Base-by-base conservation (phyloP, 1,140 invertebrate genomes). In the Camponotus pennsylvanicus region DNA sequence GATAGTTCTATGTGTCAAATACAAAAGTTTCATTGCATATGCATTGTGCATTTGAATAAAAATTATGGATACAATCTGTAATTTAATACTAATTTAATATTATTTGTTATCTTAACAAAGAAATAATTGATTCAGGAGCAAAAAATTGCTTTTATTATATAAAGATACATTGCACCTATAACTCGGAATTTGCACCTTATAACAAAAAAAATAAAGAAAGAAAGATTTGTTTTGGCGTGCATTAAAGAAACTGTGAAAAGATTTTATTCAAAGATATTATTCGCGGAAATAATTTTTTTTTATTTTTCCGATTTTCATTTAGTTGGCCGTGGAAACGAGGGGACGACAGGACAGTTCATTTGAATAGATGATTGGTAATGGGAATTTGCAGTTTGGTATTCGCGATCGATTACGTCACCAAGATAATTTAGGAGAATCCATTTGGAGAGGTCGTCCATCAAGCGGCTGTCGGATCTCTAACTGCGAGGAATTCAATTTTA, bases 401-500 rank as follows among this genome's bases (percentile, higher is more conserved):
- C 49, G 40, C 69, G 27, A 83, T 75, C 70, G 69, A 83, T 83
- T 83, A 61, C 57, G 69, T 73, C 55, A 75, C 40, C 32, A 61
- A 73, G 57, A 61, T 83, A 75, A 61, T 75, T 57, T 73, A 45
- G 27, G 27, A 40, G 45, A 55, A 73, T 83, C 55, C 40, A 18
- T 61, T 73, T 32, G 55, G 59, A 73, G 40, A 73, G 66, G 78
- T 82, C 78, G 55, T 83, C n/a, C 55, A 83, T 75, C 79, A 61
- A 73, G 55, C 55, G 42, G 32, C 55, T 75, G 79, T 83, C 79
- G 79, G 40, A 63, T 83, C 52, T 73, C 70, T 61, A 63, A 59
- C 40, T 75, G 55, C 40, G 18, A 73, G 55, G 40, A 75, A 83
- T 83, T 83, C 69, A 75, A 83, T 83, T 73, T 83, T 73, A 61